These are phyloP conservation scores for Resseliella maxima DNA, from an alignment of 2,888 invertebrate genomes.

Conservation along the genomic window DNA sequence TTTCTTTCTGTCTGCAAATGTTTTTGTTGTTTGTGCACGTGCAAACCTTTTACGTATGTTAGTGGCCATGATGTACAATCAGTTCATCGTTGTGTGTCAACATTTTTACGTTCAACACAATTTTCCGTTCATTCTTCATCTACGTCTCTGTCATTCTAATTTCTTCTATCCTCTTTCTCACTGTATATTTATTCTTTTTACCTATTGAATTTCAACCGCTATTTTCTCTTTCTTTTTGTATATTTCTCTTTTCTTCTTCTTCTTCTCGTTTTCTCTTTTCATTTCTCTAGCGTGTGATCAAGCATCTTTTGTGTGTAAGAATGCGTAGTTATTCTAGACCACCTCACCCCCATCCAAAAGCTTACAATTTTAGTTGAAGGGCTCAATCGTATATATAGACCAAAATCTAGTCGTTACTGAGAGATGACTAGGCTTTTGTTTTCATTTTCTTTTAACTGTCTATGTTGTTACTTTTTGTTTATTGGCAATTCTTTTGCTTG, in stretches of 20 bases:
- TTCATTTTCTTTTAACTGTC: constrained; percentile 37
- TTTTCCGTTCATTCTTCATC: background rate
- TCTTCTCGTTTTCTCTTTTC: background rate
- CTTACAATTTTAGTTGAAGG: too few relatives aligned
- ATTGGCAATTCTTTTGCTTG: constrained; percentile 39
- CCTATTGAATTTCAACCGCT: background rate
- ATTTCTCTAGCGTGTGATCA: background rate
- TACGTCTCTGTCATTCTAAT: background rate
- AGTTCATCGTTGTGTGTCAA: background rate
- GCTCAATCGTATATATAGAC: background rate
- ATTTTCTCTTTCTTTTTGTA: background rate
- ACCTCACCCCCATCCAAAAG: too few relatives aligned
- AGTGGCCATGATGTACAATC: background rate
- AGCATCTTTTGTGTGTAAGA: background rate
- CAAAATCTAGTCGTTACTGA: background rate
- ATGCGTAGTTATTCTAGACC: too few relatives aligned
- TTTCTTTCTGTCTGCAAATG: constrained; percentile 29
- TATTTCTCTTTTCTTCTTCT: background rate
- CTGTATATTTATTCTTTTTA: background rate
- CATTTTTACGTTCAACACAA: background rate
- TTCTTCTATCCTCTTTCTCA: background rate
- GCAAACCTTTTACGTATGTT: background rate
- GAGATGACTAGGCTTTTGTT: constrained; percentile 5
- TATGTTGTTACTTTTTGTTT: constrained; percentile 20
- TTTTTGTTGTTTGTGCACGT: constrained; percentile 1